These are phyloP conservation scores for Condylostylus longicornis DNA, from an alignment of 1,140 invertebrate genomes.

Conservation along the genomic window DNA sequence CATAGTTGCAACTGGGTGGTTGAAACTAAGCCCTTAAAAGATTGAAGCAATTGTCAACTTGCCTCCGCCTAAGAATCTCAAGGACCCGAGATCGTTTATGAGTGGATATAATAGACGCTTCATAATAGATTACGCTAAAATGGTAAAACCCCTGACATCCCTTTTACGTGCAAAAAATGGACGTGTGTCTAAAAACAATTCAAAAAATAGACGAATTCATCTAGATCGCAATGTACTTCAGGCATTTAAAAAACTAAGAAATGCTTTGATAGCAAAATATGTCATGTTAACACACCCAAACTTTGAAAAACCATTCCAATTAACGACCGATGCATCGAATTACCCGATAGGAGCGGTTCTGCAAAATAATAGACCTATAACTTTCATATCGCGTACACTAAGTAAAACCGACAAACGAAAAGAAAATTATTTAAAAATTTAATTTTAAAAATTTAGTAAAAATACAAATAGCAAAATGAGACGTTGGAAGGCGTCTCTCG, in stretches of 20 bases:
- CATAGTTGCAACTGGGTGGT: no score
- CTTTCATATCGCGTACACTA: conserved; percentile 3
- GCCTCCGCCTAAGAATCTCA: no score
- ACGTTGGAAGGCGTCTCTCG: conserved; percentile 34
- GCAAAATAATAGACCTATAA: neutral
- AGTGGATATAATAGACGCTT: no score
- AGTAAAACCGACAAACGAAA: conserved; percentile 4
- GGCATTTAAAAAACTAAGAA: conserved; percentile 2
- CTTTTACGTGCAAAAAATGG: no score
- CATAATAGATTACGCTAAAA: no score
- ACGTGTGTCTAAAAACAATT: no score
- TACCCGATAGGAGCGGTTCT: neutral
- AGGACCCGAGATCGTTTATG: no score
- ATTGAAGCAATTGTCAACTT: no score
- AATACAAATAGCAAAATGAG: conserved; percentile 31
- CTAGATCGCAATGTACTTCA: neutral
- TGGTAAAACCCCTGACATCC: no score
- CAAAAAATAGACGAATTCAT: no score
- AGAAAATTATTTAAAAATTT: conserved; percentile 33
- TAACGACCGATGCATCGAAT: conserved; percentile 5
- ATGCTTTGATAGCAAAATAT: conserved; percentile 14
- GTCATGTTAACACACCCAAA: conserved; percentile 1
- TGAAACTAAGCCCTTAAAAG: no score
- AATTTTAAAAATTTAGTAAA: conserved; percentile 30
- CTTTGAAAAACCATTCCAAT: neutral